Base-by-base conservation (phyloP, 2,888 invertebrate species). In the Alitta virens region DNA sequence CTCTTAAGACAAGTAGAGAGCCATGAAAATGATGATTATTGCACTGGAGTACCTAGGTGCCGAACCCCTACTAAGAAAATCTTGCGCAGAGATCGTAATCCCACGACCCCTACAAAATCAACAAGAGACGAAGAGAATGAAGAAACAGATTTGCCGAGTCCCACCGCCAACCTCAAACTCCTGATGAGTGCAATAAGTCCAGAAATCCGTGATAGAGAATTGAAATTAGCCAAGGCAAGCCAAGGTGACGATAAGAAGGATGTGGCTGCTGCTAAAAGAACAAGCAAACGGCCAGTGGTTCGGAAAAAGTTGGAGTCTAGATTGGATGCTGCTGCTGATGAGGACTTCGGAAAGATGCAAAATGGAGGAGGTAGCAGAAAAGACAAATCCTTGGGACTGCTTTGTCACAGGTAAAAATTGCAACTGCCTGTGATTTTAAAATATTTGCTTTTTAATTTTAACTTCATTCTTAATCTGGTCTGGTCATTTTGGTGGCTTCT, bases 111-210 rank as follows among this genome's bases (percentile, higher is more conserved):
- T 14, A 58, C 38, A 25, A 58, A 60, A 24, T 49, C 51, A 23
- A n/a, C 3, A 12, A 18, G 3, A 5, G n/a, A 46, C 46, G 18
- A 21, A 7, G 33, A 46, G 2, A 26, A 27, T 14, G 53, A 56
- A 21, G 52, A 50, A 23, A 67, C 64, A 3, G 69, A 70, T 52
- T 84, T 84, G 71, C 84, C 88, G 21, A 88, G 88, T 23, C 88
- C 88, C 24, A 88, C 86, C 62, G 88, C 88, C 68, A 89, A 89
- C 81, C 83, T 89, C 54, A 87, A 88, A 81, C 81, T 89, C 71
- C 81, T 89, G 66, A 88, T 88, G 7, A 87, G 86, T 82, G 87
- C 88, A 60, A 88, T 88, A 84, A 76, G 79, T 71, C 80, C 79
- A 33, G 79, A 80, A 64, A 74, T 79, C 14, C 63, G 78, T 40